Conservation (phyloP, 2,888 invertebrate species). For the Trichogramma dendrolimi region DNA sequence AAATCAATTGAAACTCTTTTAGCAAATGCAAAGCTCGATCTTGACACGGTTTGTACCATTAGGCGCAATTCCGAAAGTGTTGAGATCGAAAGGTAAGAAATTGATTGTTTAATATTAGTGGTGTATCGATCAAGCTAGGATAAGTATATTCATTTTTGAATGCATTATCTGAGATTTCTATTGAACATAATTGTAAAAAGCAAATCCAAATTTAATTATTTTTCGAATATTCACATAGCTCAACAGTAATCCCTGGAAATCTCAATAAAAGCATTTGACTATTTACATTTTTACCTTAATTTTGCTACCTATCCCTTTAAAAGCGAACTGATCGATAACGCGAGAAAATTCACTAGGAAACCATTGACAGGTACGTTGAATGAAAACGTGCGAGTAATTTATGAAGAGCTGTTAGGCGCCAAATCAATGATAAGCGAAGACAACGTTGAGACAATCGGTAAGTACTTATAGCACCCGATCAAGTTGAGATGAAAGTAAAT, state of each 20-base stretch:
- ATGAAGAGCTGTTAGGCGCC: constrained; percentile 33
- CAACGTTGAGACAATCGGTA: constrained; percentile 39
- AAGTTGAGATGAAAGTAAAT: no score
- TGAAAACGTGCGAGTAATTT: constrained; percentile 31
- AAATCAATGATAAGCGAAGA: constrained; percentile 32
- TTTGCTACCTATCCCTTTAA: no score
- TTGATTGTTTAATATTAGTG: constrained; percentile 6
- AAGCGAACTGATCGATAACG: constrained; percentile 11
- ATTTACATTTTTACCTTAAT: no score
- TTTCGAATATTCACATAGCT: background rate
- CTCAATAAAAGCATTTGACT: no score
- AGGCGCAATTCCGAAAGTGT: constrained; percentile 32
- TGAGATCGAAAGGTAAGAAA: constrained; percentile 37
- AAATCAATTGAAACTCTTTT: constrained; percentile 38
- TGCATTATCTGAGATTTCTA: constrained; percentile 1
- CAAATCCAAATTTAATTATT: constrained; percentile 7
- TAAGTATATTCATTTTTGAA: background rate
- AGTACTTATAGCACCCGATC: background rate
- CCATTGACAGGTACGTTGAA: constrained; percentile 26
- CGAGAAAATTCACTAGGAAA: constrained; percentile 25
- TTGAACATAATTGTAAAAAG: constrained; percentile 2
- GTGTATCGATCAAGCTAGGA: background rate
- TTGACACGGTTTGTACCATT: constrained; percentile 34
- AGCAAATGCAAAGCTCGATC: constrained; percentile 39
- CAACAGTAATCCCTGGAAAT: no score